Evolutionary conservation across 2,888 invertebrate genomes (phyloP).

Genomic region (Camptogramma bilineatum): DNA sequence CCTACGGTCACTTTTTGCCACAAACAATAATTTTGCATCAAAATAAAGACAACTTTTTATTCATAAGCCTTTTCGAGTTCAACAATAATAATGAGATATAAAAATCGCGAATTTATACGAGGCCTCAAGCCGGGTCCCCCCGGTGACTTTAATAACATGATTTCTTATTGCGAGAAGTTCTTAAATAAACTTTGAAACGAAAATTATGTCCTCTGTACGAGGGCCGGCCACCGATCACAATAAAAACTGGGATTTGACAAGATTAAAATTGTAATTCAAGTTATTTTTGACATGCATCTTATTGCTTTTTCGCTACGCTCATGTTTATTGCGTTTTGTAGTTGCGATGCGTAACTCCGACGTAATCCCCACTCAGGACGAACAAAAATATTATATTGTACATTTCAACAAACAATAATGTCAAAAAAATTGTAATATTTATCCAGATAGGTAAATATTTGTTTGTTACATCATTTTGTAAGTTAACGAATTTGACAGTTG

Average conservation of each 20-base stretch:
- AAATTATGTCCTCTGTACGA: conserved; percentile 75
- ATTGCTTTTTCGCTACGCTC: conserved; percentile 80
- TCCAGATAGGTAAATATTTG: conserved; percentile 4
- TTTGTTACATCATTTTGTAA: neutral
- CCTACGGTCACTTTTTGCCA: conserved; percentile 62
- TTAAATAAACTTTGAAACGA: conserved; percentile 81
- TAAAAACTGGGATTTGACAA: conserved; percentile 84
- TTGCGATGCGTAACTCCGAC: conserved; percentile 57
- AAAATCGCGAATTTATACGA: conserved; percentile 81
- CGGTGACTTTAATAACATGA: conserved; percentile 73
- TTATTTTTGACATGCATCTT: conserved; percentile 81
- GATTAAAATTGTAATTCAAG: conserved; percentile 85
- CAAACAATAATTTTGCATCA: conserved; percentile 78
- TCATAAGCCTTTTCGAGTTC: conserved; percentile 75
- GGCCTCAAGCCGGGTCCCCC: conserved; percentile 54
- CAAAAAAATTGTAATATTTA: conserved; percentile 18
- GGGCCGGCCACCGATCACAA: conserved; percentile 66
- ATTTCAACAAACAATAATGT: conserved; percentile 16
- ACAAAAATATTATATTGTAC: conserved; percentile 1
- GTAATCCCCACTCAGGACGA: conserved; percentile 58
- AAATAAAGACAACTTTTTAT: conserved; percentile 79
- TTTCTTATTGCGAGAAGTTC: conserved; percentile 76
- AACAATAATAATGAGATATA: conserved; percentile 83
- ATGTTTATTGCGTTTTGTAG: conserved; percentile 60
- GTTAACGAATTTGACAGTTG: neutral